Evolutionary conservation across 2,113 vertebrate species (phyloP).

Genomic region (Labeo rohita): DNA sequence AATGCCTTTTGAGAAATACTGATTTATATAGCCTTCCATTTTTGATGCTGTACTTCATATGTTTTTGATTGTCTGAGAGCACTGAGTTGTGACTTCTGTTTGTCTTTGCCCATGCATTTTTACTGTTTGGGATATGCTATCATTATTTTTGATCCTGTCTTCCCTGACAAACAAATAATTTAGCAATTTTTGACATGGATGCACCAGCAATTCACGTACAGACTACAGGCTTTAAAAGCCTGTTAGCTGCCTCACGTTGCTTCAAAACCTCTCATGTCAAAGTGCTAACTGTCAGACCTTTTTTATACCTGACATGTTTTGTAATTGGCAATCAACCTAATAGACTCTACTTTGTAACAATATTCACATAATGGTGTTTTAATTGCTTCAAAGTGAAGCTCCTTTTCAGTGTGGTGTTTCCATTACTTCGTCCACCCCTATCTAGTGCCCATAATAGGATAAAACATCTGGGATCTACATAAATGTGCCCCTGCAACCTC

Average conservation of each 20-base stretch:
- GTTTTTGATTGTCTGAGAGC: background rate
- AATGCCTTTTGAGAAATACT: background rate
- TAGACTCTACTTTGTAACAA: background rate
- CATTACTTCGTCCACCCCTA: background rate
- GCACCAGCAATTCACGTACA: background rate
- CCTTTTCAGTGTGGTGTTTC: background rate
- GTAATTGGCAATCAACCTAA: background rate
- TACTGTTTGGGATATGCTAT: background rate
- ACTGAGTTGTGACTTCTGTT: conserved; percentile 2
- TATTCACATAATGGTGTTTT: background rate
- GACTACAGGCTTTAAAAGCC: background rate
- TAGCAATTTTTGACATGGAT: background rate
- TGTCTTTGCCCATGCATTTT: background rate
- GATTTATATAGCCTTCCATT: background rate
- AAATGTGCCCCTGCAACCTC: background rate
- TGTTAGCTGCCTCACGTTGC: background rate
- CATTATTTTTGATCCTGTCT: conserved; percentile 7
- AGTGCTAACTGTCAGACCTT: background rate
- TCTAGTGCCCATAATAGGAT: background rate
- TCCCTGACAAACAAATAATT: conserved; percentile 8
- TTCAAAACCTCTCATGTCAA: background rate
- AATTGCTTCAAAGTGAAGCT: background rate
- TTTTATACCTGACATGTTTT: conserved; percentile 4
- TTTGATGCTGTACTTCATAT: background rate
- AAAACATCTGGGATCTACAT: background rate